These are phyloP conservation scores for Ameiurus melas DNA, from an alignment of 2,113 vertebrate genomes.

Conservation along the genomic window DNA sequence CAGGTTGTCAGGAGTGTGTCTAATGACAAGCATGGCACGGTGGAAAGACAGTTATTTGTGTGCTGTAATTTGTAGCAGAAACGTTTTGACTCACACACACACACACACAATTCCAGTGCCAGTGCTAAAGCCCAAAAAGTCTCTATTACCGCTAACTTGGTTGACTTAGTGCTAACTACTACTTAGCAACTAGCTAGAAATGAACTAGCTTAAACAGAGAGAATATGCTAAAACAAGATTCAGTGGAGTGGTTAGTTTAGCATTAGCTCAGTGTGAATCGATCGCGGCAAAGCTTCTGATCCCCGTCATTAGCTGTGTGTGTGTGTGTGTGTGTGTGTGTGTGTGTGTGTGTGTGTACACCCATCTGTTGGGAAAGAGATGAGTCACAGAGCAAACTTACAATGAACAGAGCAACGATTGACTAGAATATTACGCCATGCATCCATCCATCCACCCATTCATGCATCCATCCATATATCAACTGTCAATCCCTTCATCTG, in stretches of 20 bases:
- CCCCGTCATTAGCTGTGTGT: background rate
- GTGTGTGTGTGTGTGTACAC: slow-evolving; percentile 15
- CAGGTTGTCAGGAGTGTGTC: background rate
- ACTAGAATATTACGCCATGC: background rate
- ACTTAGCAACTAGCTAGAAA: too few relatives aligned
- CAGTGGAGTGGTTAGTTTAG: background rate
- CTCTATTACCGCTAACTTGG: too few relatives aligned
- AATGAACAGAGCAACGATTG: slow-evolving; percentile 13
- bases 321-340: slow-evolving; percentile 15
- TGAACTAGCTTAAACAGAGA: background rate
- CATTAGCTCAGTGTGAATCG: background rate
- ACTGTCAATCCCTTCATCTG: background rate
- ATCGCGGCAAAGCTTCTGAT: background rate
- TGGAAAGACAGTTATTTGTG: background rate
- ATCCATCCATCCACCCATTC: background rate
- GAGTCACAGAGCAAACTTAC: slow-evolving; percentile 57
- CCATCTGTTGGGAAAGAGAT: slow-evolving; percentile 46
- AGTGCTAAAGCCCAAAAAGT: background rate
- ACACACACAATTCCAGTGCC: background rate
- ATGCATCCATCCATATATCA: background rate
- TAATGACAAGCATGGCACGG: background rate
- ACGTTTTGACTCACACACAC: background rate
- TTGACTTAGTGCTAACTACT: too few relatives aligned
- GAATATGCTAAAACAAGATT: too few relatives aligned
- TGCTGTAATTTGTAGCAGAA: background rate